A percentile compares a stretch with the other conserved stretches of the same genome.
Conservation (phyloP, 2,113 vertebrate genomes). For the Agapornis roseicollis region DNA sequence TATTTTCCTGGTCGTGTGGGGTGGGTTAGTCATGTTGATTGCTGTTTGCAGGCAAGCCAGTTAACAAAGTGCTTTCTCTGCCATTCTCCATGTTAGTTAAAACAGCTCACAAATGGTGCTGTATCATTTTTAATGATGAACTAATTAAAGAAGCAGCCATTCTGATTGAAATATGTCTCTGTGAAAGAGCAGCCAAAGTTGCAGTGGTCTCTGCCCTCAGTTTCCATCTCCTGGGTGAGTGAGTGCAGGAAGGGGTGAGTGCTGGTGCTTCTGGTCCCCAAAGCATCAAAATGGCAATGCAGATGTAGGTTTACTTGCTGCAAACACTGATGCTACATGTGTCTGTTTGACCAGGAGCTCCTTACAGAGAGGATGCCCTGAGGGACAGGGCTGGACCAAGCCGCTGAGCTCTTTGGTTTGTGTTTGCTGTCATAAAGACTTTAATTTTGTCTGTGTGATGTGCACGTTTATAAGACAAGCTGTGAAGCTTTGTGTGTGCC, state of each 20-base stretch:
- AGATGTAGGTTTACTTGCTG: background rate
- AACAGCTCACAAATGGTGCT: background rate
- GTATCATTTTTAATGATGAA: background rate
- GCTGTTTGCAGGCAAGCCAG: background rate
- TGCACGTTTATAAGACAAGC: background rate
- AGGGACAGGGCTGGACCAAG: background rate
- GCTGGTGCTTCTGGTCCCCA: background rate
- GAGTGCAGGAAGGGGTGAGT: background rate
- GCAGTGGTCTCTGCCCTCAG: background rate
- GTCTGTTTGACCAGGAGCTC: background rate
- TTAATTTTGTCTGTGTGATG: background rate
- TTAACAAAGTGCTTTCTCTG: background rate
- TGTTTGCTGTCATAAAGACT: background rate
- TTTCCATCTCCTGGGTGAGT: background rate
- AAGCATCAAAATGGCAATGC: rapidly evolving
- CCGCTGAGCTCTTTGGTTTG: background rate
- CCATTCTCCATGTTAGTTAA: background rate
- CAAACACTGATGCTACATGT: rapidly evolving
- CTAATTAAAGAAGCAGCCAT: background rate
- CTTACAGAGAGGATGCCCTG: background rate
- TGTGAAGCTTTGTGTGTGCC: rapidly evolving
- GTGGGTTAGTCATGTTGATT: background rate
- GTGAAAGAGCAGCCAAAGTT: background rate
- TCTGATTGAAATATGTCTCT: background rate
- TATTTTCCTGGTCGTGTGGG: background rate